phyloP scores from a whole-genome alignment of 2,888 invertebrate genomes.

The Epsilonema sp. region DNA sequence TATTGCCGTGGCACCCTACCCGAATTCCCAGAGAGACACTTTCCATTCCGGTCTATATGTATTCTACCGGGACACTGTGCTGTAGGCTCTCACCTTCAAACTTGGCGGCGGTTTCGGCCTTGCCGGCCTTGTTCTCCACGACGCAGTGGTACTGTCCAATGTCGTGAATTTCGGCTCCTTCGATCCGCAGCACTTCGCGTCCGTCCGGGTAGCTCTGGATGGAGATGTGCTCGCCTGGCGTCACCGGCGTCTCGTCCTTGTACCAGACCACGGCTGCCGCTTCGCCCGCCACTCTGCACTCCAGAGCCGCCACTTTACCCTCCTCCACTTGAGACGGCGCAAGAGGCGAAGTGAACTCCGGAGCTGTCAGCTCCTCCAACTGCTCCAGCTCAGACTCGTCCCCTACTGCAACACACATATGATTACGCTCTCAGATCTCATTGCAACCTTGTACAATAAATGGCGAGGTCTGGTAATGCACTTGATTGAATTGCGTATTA shows the following conservation, averaged over 20 bases:
- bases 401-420: not conserved
- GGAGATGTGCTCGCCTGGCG: constrained; percentile 30
- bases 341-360: constrained; percentile 1
- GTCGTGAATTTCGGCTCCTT: constrained; percentile 19
- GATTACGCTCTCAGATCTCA: too few relatives aligned
- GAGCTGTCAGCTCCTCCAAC: not conserved
- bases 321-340: constrained; percentile 1
- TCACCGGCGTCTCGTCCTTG: constrained; percentile 41
- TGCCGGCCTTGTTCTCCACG: constrained; percentile 17
- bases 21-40: too few relatives aligned
- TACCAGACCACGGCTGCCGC: constrained; percentile 13
- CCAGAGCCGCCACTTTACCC: constrained; percentile 4
- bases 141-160: constrained; percentile 21
- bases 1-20: too few relatives aligned
- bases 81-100: constrained; percentile 5
- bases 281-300: constrained; percentile 1
- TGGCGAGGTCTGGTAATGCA: too few relatives aligned
- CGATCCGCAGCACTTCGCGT: constrained; percentile 7
- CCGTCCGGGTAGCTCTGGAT: constrained; percentile 7
- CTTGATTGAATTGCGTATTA: too few relatives aligned
- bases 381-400: constrained; percentile 3
- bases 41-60: too few relatives aligned
- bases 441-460: too few relatives aligned
- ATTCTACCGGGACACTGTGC: too few relatives aligned
- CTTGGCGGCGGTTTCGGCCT: constrained; percentile 6